Evolutionary conservation across 2,113 vertebrate species (phyloP).

Genomic region (Kobus ellipsiprymnus): DNA sequence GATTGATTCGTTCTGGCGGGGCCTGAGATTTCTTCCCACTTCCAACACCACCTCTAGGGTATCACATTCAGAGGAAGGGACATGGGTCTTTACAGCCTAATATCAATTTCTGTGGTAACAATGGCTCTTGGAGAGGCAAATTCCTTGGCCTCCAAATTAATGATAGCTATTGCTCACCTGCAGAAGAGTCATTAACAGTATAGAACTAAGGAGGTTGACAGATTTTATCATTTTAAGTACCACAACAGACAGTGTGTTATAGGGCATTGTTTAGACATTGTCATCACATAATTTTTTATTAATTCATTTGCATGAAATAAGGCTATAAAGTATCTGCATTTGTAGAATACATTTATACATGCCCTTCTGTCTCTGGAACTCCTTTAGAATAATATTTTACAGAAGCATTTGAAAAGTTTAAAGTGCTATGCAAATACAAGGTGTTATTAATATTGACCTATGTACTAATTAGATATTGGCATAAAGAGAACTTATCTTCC

Average conservation of each 20-base stretch:
- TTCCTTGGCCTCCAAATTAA: constrained; percentile 5
- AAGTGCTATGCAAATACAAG: constrained; percentile 5
- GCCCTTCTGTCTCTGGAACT: background rate
- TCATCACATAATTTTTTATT: constrained; percentile 1
- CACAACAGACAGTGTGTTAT: background rate
- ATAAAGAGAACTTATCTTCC: background rate
- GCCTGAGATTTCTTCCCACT: background rate
- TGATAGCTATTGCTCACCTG: background rate
- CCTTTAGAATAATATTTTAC: constrained; percentile 15
- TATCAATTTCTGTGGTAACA: background rate
- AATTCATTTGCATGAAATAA: constrained; percentile 39
- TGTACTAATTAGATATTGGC: background rate
- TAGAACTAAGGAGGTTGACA: background rate
- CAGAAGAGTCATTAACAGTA: background rate
- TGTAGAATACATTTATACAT: background rate
- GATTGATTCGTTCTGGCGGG: background rate
- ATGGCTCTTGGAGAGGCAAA: background rate
- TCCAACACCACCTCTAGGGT: background rate
- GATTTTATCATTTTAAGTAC: constrained; percentile 14
- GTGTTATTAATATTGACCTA: background rate
- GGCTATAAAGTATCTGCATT: background rate
- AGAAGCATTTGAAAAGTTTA: constrained; percentile 37
- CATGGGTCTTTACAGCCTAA: background rate
- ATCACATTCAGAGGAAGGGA: background rate
- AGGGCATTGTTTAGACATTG: background rate